Evolutionary conservation across 2,888 invertebrate genomes (phyloP), one percentile per base, ranked within the genome.

Genomic region (Tortrix viridana): DNA sequence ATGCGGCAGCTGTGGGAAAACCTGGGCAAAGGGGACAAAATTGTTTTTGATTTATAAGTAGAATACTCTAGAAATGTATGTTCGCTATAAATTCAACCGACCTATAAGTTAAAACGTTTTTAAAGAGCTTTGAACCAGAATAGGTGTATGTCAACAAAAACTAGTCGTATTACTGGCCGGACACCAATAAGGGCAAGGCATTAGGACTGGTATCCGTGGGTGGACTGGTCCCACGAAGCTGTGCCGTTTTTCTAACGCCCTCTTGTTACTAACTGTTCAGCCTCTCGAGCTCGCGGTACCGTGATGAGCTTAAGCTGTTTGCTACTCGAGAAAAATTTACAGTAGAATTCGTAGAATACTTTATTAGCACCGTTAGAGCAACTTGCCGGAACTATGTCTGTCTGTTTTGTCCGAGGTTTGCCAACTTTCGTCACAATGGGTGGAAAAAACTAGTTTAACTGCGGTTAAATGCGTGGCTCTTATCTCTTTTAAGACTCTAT

Each of bases 161-260:
- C 71, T 74, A 74, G 77, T 75, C 71, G 58, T 62, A 68, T 66
- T 65, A 64, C 14, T 65, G 57, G 70, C 65, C 68, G 56, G 60
- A 59, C 65, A 69, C 74, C 66, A 69, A 74, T 71, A 74, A 73
- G 76, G 75, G 69, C 81, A 75, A 76, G 74, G 65, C 69, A 69
- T 71, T 67, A 66, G 67, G 67, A 77, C 75, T 75, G 80, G 79
- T 75, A 74, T 67, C 74, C 80, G 90, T 91, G 88, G 91, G 91
- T 82, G 89, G 81, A 90, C 91, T 76, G 80, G 89, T 88, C 80
- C 65, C 79, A 69, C 73, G 78, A 73, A 74, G 75, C 73, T 75
- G 74, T 71, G 77, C 65, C 69, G 80, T 89, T 89, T 89, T 90
- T 90, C 83, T 84, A 81, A 84, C 85, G 85, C 85, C 84, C 79